Conservation (phyloP, 1,140 invertebrate species). For the Drosophila cardini region DNA sequence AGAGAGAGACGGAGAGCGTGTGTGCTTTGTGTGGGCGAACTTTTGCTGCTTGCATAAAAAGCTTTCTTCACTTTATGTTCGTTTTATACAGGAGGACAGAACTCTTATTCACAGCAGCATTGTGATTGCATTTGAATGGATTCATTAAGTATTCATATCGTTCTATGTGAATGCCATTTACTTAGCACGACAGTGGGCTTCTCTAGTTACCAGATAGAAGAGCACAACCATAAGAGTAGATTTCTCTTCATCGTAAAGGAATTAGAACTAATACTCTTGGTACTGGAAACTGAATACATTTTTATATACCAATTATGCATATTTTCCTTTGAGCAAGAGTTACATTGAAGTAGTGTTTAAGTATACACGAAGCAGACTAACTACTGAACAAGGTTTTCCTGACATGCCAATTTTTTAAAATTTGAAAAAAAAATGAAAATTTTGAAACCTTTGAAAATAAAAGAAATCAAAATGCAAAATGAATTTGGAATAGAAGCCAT, state of each 20-base stretch:
- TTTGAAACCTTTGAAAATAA: too few species aligned
- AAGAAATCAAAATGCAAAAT: too few species aligned
- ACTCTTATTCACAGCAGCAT: conserved; percentile 1
- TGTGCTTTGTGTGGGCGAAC: conserved; percentile 7
- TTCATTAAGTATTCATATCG: conserved; percentile 25
- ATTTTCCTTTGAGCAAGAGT: not conserved
- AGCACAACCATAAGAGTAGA: not conserved
- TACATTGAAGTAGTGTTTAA: too few species aligned
- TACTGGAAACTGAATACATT: not conserved
- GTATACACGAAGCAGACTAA: too few species aligned
- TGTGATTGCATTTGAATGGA: conserved; percentile 38
- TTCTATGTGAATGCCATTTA: conserved; percentile 16
- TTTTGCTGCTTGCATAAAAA: conserved; percentile 7
- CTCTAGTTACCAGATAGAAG: not conserved
- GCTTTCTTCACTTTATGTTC: conserved; percentile 9
- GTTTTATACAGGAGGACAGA: not conserved
- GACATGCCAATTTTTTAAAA: too few species aligned
- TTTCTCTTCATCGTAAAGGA: not conserved
- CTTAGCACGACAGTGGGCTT: not conserved
- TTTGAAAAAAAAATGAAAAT: too few species aligned
- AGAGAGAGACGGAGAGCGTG: conserved; percentile 7
- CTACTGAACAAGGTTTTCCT: too few species aligned
- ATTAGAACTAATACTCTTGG: not conserved
- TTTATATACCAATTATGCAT: not conserved
- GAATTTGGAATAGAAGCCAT: too few species aligned